Conservation (phyloP, 2,113 vertebrate genomes). For the Poecile atricapillus region DNA sequence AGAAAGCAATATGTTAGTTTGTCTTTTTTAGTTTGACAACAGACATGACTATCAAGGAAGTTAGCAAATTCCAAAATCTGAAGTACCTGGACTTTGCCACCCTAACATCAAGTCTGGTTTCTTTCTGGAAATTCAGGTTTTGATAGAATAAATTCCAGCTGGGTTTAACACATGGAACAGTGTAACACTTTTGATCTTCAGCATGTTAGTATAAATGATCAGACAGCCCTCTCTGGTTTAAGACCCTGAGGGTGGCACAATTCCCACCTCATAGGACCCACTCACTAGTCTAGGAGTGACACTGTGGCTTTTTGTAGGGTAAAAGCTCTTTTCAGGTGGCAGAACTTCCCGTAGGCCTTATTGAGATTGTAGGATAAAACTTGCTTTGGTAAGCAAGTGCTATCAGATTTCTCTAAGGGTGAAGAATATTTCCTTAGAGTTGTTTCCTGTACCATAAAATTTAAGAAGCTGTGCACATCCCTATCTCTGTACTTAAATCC, state of each 20-base stretch:
- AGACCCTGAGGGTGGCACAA: background rate
- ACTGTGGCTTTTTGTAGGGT: background rate
- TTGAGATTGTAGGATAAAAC: background rate
- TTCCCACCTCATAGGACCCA: background rate
- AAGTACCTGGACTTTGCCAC: background rate
- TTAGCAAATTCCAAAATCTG: background rate
- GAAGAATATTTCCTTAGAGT: background rate
- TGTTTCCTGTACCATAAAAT: background rate
- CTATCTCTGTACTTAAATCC: background rate
- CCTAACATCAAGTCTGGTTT: background rate
- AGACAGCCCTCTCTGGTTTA: background rate
- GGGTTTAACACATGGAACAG: background rate
- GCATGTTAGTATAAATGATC: background rate
- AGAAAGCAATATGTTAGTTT: background rate
- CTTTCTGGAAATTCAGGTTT: background rate
- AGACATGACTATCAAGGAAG: background rate
- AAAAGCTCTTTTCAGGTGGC: background rate
- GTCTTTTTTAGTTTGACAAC: background rate
- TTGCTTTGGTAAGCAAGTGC: background rate
- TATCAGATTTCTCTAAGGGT: background rate
- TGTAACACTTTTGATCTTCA: background rate
- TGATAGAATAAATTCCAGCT: background rate
- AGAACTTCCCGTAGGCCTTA: background rate
- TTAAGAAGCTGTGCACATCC: background rate
- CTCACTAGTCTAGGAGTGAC: background rate